A percentile compares a stretch with the other conserved stretches of the same genome.
These are phyloP conservation scores for Catharus minimus DNA, from an alignment of 2,113 vertebrate genomes.

Conservation along the genomic window DNA sequence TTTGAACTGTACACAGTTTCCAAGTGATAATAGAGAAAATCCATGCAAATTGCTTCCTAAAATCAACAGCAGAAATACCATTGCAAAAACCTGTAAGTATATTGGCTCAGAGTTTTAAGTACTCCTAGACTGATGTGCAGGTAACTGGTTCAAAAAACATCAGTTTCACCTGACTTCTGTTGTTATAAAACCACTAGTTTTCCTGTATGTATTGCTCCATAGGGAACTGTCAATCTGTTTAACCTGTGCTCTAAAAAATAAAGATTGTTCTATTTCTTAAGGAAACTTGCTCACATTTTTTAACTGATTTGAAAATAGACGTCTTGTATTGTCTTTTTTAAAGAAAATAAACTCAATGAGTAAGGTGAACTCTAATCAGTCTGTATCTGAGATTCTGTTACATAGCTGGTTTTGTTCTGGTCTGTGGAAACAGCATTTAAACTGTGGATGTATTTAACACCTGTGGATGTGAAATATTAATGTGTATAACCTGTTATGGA, in stretches of 20 bases:
- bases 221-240: slow-evolving; percentile 70
- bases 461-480: neutral
- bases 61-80: neutral
- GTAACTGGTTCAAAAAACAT: slow-evolving; percentile 69
- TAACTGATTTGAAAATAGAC: slow-evolving; percentile 30
- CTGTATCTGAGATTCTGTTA: neutral
- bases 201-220: slow-evolving; percentile 64
- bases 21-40: neutral
- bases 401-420: neutral
- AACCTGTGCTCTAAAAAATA: slow-evolving; percentile 76
- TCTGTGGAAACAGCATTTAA: slow-evolving; percentile 27
- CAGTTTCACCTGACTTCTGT: slow-evolving; percentile 46
- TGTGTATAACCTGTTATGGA: neutral
- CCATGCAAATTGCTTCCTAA: neutral
- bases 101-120: neutral
- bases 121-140: slow-evolving; percentile 2
- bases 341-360: slow-evolving; percentile 30
- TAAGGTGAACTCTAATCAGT: neutral
- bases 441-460: neutral
- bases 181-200: slow-evolving; percentile 71
- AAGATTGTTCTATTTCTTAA: slow-evolving; percentile 78
- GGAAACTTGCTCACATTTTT: slow-evolving; percentile 72
- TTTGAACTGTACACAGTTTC: neutral
- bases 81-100: neutral
- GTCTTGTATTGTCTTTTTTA: neutral